Base-by-base conservation (phyloP, 2,888 invertebrate species). In the Drosophila kanekoi region DNA sequence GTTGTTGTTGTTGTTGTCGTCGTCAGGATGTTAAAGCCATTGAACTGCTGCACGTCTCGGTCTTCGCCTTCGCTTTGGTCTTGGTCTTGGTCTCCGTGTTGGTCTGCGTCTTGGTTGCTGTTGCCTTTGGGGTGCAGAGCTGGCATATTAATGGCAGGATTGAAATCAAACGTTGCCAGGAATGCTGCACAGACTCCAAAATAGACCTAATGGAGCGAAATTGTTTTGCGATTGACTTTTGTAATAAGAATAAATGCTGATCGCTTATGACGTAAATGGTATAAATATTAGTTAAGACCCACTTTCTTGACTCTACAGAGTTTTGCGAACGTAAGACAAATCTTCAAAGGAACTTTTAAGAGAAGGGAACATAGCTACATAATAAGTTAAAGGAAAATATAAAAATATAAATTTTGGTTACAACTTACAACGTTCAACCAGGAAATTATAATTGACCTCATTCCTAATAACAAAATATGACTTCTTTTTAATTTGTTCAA, bases 131-230 rank as follows among this genome's bases (percentile, higher is more conserved):
- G 52, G 74, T 56, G 66, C 72, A 65, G 16, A 49, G 49, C 41
- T 65, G 68, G 79, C 81, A 78, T 84, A 84, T 87, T 81, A 87
- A 82, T 83, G 86, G 77, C 73, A 82, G 86, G 77, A 87, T 82
- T 70, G 79, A 73, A 79, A 73, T 83, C 83, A 74, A 82, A 67
- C 51, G 49, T 51, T 65, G 47, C 43, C 49, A 23, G 64, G 59
- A 67, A 76, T 69, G 48, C 58, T 45, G 61, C 32, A 16, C 61
- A 48, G 48, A 40, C 56, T 43, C 47, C 61, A 68, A 76, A 76
- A 63, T 49, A 61, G 79, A 78, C 62, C 45, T 74, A 78, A 78
- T 73, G 63, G 40, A 57, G 23, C 56, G 2, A 74, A 78, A 75
- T 78, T 73, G 62, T 73, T 62, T 56, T 40, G 23, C 62, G 54